phyloP scores from a whole-genome alignment of 53 echinoderm and acorn worm genomes.

The Glandiceps talaboti region DNA sequence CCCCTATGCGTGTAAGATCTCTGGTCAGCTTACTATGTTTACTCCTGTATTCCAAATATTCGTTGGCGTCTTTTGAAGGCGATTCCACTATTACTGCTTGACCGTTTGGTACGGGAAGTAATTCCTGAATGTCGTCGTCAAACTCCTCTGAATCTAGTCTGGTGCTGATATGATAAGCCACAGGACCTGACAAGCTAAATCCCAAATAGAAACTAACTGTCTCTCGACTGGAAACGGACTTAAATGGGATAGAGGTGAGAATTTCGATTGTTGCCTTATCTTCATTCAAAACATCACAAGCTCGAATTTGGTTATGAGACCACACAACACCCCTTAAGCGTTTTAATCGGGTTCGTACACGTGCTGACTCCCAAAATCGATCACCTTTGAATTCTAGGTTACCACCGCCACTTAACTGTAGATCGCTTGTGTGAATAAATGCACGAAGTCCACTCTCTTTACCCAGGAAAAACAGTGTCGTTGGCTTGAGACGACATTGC shows the following conservation, averaged over 20 bases:
- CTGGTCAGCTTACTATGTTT: neutral
- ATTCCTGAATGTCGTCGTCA: neutral
- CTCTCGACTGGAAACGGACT: neutral
- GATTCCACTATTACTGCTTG: neutral
- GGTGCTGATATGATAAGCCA: neutral
- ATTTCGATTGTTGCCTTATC: neutral
- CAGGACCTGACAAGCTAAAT: neutral
- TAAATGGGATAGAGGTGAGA: neutral
- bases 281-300: neutral
- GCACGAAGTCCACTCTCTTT: slow-evolving; percentile 9
- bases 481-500: slow-evolving; percentile 1
- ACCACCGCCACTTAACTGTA: neutral
- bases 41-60: neutral
- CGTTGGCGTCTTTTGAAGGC: neutral
- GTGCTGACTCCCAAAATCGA: neutral
- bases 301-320: neutral
- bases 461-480: slow-evolving; percentile 28
- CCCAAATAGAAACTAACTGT: neutral
- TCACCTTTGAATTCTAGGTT: neutral
- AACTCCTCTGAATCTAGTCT: neutral
- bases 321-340: neutral
- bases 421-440: slow-evolving; percentile 32
- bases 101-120: neutral
- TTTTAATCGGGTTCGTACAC: neutral
- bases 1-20: neutral